A percentile compares a stretch with the other conserved stretches of the same genome.
Conservation (phyloP, 2,888 invertebrate species). For the Eutolmus rufibarbis region DNA sequence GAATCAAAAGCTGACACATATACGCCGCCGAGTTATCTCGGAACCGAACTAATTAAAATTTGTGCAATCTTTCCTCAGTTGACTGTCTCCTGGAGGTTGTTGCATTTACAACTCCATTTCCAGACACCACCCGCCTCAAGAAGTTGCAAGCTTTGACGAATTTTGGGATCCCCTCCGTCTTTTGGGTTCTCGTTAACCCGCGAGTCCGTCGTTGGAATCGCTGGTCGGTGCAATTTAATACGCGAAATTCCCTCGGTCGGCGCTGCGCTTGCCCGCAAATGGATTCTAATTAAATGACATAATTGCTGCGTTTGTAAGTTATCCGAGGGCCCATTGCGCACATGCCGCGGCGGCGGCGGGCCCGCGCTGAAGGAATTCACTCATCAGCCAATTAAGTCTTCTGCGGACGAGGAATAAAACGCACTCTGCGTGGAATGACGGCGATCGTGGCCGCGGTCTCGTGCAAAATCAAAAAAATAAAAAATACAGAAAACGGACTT, state of each 20-base stretch:
- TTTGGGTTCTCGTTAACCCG: background rate
- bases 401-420: conserved; percentile 6
- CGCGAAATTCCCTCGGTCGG: conserved; percentile 17
- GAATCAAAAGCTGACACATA: conserved; percentile 20
- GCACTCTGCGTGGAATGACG: conserved; percentile 28
- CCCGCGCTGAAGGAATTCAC: conserved; percentile 34
- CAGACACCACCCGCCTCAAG: background rate
- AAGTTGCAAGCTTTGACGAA: background rate
- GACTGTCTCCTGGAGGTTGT: background rate
- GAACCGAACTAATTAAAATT: conserved; percentile 28
- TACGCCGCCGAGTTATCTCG: background rate
- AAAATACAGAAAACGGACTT: too few species aligned
- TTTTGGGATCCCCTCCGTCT: background rate
- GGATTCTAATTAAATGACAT: conserved; percentile 41
- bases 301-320: conserved; percentile 40
- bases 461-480: background rate
- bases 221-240: conserved; percentile 1
- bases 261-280: conserved; percentile 9
- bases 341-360: conserved; percentile 1
- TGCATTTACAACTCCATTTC: background rate
- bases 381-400: conserved; percentile 39
- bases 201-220: background rate
- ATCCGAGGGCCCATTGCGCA: conserved; percentile 13
- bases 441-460: background rate
- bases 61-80: conserved; percentile 19